Evolutionary conservation across 2,888 invertebrate species (phyloP).

Genomic region (Nyleta sp.): DNA sequence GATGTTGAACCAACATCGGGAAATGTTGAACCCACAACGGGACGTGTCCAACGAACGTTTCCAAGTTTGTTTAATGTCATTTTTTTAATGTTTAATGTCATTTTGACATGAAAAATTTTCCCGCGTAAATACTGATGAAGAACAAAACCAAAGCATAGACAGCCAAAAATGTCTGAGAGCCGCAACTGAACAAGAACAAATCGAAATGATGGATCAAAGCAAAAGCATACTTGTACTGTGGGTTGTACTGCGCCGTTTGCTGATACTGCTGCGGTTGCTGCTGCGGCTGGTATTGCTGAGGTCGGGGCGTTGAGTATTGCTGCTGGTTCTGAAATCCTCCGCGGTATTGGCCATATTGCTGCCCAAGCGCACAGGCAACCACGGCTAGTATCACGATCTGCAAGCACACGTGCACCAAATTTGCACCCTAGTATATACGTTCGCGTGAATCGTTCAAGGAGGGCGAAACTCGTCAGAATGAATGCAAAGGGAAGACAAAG

Average conservation of each 20-base stretch:
- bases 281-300: conserved; percentile 69
- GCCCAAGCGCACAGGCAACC: conserved; percentile 74
- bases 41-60: too few species aligned
- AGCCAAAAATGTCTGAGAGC: too few species aligned
- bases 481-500: conserved; percentile 11
- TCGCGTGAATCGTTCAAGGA: neutral
- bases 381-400: conserved; percentile 75
- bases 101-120: too few species aligned
- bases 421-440: conserved; percentile 36
- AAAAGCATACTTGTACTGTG: conserved; percentile 73
- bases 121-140: too few species aligned
- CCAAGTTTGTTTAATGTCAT: too few species aligned
- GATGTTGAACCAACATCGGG: too few species aligned
- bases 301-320: conserved; percentile 72
- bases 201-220: too few species aligned
- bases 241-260: conserved; percentile 54
- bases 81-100: too few species aligned
- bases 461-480: neutral
- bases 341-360: conserved; percentile 66
- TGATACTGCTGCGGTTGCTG: conserved; percentile 68
- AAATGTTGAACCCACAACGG: too few species aligned
- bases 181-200: too few species aligned
- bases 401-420: conserved; percentile 67
- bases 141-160: too few species aligned
- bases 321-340: conserved; percentile 71